Evolutionary conservation across 1,140 invertebrate species (phyloP).

Genomic region (Gerris buenoi): DNA sequence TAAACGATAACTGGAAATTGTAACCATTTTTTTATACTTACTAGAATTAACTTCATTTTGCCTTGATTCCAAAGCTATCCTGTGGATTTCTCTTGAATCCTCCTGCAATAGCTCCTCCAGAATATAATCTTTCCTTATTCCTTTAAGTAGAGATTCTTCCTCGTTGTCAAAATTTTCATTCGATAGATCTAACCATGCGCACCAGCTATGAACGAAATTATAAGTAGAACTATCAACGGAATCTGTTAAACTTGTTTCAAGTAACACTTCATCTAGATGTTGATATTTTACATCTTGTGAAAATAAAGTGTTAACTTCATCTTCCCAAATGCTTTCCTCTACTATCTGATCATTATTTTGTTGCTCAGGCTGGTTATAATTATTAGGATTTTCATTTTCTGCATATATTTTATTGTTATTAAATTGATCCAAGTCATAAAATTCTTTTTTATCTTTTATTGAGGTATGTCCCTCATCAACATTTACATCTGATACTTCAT

Average conservation of each 20-base stretch:
- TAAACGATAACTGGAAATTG: background rate
- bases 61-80: background rate
- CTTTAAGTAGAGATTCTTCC: background rate
- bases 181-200: background rate
- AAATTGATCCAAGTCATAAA: background rate
- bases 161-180: background rate
- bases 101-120: background rate
- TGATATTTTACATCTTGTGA: background rate
- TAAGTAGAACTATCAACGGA: background rate
- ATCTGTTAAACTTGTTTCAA: background rate
- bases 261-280: background rate
- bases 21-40: background rate
- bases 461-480: background rate
- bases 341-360: background rate
- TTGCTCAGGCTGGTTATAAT: background rate
- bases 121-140: background rate
- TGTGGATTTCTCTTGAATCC: background rate
- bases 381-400: background rate
- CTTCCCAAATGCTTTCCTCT: background rate
- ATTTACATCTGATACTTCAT: background rate
- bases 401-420: background rate
- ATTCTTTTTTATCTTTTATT: background rate
- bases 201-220: background rate
- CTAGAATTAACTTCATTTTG: background rate
- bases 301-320: background rate